Evolutionary conservation across 1,140 invertebrate species (phyloP), one percentile per base, ranked within the genome.

Genomic region (Zophobas atratus): DNA sequence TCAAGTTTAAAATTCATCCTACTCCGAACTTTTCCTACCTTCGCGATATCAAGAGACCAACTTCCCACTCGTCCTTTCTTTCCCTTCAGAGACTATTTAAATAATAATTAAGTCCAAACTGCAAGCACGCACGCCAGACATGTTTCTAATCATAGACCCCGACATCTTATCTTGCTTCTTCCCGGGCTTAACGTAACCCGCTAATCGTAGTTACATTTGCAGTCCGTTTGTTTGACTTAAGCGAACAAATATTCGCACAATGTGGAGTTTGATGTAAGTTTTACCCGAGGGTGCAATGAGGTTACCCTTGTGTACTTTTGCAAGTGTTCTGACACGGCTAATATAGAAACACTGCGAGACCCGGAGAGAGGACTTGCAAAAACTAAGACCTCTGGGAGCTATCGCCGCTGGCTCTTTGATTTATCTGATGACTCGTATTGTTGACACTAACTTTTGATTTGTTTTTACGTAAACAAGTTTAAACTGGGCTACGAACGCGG

Each of bases 241-340:
- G 39, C 60, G 60, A 67, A 32, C 60, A 67, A 67, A 67, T 67
- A 67, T 67, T 67, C 60, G 60, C 60, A 67, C 60, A 67, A 46
- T 67, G 60, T 72, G 55, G 49, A 73, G 71, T 73, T 73, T 73
- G 71, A 73, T 73, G 71, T 73, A 53, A 73, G 71, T 73, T 73
- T 73, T 73, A 55, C 71, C 71, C 71, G 71, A 43, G 71, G 49
- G 71, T 56, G 5, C 55, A 73, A 43, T 73, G 49, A 73, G 49
- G 55, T 73, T 73, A 73, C 71, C 71, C 71, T 73, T 55, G 71
- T 73, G 71, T 73, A 73, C 71, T 73, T 48, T 73, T 73, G 49
- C 48, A 73, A 73, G 48, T 53, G 71, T 73, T 73, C 71, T 56
- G 56, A 72, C 71, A 73, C 55, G 55, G 39, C 71, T 73, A 73